Percentiles rank a stretch among this genome's conserved stretches.
phyloP scores from a whole-genome alignment of 2,113 vertebrate genomes.

The Oryzias celebensis region DNA sequence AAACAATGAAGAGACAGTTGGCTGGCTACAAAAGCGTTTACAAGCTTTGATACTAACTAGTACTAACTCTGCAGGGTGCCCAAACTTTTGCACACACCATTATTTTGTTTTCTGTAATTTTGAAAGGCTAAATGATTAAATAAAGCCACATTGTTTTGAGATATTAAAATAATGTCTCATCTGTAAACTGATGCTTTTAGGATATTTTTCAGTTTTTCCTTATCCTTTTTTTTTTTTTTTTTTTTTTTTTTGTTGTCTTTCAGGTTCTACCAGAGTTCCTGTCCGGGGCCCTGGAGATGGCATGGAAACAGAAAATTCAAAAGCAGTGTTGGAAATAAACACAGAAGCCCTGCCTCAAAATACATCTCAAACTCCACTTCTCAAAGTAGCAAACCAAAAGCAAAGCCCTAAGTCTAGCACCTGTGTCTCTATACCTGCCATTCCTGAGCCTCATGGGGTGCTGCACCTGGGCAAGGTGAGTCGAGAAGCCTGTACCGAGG shows the following conservation, averaged over 20 bases:
- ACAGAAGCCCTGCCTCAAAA: conserved; percentile 44
- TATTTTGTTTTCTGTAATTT: too few relatives aligned
- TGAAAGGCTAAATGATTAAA: too few relatives aligned
- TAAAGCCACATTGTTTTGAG: too few relatives aligned
- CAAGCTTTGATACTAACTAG: too few relatives aligned
- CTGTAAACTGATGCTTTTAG: too few relatives aligned
- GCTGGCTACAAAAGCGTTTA: too few relatives aligned
- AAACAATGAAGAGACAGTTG: too few relatives aligned
- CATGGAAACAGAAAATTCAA: conserved; percentile 90
- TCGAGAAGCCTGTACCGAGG: conserved; percentile 84
- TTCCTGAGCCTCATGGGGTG: conserved; percentile 82
- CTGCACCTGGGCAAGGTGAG: conserved; percentile 88
- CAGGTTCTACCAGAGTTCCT: conserved; percentile 68
- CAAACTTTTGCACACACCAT: too few relatives aligned
- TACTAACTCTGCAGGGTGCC: too few relatives aligned
- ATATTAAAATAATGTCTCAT: too few relatives aligned
- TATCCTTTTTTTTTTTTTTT: background rate
- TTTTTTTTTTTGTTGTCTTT: background rate
- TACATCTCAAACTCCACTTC: conserved; percentile 16
- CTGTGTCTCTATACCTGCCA: conserved; percentile 9
- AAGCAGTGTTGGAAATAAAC: conserved; percentile 68
- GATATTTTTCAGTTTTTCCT: too few relatives aligned
- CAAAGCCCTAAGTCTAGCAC: conserved; percentile 71
- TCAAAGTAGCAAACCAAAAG: conserved; percentile 63
- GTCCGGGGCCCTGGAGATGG: conserved; percentile 92